Evolutionary conservation across 2,888 invertebrate species (phyloP).

Genomic region (Cancer borealis): DNA sequence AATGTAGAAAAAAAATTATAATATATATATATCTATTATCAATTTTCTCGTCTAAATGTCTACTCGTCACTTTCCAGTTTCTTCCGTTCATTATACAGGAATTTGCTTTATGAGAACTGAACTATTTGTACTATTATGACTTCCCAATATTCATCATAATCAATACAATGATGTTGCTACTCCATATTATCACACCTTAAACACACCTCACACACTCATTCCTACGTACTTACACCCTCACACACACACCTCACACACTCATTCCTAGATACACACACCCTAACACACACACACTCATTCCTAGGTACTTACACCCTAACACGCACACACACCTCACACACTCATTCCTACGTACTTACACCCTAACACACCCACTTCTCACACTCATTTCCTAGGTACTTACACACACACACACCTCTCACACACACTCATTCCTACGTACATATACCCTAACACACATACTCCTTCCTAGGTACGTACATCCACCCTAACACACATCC

Average conservation of each 20-base stretch:
- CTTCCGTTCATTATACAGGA: background rate
- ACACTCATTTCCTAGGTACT: background rate
- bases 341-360: background rate
- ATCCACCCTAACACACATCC: background rate
- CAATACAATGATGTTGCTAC: background rate
- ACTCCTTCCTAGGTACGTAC: background rate
- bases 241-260: background rate
- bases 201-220: background rate
- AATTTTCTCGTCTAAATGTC: background rate
- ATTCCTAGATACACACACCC: background rate
- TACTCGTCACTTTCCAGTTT: background rate
- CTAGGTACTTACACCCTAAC: too few species aligned
- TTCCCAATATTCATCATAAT: background rate
- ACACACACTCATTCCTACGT: too few species aligned
- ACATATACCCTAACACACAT: background rate
- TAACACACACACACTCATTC: too few species aligned
- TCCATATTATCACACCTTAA: background rate
- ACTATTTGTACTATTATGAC: too few species aligned
- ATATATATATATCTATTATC: background rate
- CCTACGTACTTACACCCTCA: background rate
- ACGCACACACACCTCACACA: background rate
- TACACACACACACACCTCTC: background rate
- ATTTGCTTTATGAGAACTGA: too few species aligned
- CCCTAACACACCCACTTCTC: background rate
- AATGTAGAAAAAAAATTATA: background rate